Base-by-base conservation (phyloP, 1,140 invertebrate genomes). In the Psix sp. region DNA sequence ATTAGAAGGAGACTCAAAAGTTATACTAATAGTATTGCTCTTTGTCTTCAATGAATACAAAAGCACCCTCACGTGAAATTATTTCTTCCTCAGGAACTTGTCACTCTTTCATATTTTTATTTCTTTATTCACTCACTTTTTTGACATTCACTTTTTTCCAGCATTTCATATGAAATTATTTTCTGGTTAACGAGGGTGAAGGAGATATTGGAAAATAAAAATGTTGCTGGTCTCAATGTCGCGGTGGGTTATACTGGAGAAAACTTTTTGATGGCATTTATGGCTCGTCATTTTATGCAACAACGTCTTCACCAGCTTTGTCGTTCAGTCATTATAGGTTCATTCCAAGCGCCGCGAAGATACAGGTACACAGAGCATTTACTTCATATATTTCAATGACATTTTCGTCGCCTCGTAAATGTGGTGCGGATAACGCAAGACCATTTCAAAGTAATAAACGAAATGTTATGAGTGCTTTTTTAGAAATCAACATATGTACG, bases 21-120 rank as follows among this genome's bases (percentile, higher is more conserved):
- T 73, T 65, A 65, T 54, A 59, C 54, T 73, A 52, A 73, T 66
- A 45, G 59, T 18, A 31, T 20, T 21, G 52, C 66, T 71, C 66
- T 65, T 70, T 57, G 60, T 45, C 39, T 63, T 68, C 52, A 56
- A 68, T 77, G 66, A 67, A 70, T 68, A 71, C 45, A 66, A 56
- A 59, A 68, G 63, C 51, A 49, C 26, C 40, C 40, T 42, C 45
- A 3, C 26, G 31, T 38, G 1, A 57, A 57, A 57, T 49, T 57
- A 57, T 56, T 59, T 21, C 33, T 10, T 0, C 20, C 21, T 0
- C 26, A n/a, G n/a, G n/a, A n/a, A n/a, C n/a, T n/a, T n/a, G n/a
- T n/a, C n/a, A n/a, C n/a, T 46, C 11, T 7, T 35, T 42, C 26
- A 24, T 14, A 42, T 24, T 20, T 59, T 31, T 40, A 31, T n/a